Conservation (phyloP, 2,113 vertebrate species). For the Dinomys branickii region DNA sequence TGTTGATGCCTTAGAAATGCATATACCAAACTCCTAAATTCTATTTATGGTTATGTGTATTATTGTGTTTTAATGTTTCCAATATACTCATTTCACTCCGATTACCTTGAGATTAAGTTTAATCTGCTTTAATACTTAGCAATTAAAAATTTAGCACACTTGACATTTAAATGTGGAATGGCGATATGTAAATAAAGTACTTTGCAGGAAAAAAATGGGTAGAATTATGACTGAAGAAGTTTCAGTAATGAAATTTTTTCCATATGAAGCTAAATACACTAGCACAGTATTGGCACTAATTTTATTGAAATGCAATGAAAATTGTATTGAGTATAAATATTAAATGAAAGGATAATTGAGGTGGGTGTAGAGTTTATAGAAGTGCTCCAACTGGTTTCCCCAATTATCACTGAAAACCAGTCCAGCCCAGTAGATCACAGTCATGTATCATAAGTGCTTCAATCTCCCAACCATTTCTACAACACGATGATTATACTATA, state of each 20-base stretch:
- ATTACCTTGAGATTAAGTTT: neutral
- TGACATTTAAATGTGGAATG: slow-evolving; percentile 1
- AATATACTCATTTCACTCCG: neutral
- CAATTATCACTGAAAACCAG: slow-evolving; percentile 10
- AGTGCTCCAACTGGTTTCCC: neutral
- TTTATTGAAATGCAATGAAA: slow-evolving; percentile 21
- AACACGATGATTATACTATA: neutral
- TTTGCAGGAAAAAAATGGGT: neutral
- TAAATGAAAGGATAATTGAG: slow-evolving; percentile 23
- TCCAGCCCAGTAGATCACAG: neutral
- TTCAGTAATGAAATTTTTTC: neutral
- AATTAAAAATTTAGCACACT: slow-evolving; percentile 13
- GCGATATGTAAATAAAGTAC: neutral
- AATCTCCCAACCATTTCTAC: neutral
- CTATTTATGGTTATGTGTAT: neutral
- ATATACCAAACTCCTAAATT: slow-evolving; percentile 1
- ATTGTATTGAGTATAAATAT: neutral
- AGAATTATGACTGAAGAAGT: neutral
- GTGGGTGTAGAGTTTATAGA: neutral
- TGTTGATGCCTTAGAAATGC: neutral
- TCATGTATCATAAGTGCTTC: neutral
- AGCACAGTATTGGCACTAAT: neutral
- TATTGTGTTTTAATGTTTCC: neutral
- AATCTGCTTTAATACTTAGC: neutral
- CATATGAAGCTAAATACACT: neutral